These are phyloP conservation scores for Drosophila formosana DNA, from an alignment of 2,888 invertebrate genomes.

Conservation along the genomic window DNA sequence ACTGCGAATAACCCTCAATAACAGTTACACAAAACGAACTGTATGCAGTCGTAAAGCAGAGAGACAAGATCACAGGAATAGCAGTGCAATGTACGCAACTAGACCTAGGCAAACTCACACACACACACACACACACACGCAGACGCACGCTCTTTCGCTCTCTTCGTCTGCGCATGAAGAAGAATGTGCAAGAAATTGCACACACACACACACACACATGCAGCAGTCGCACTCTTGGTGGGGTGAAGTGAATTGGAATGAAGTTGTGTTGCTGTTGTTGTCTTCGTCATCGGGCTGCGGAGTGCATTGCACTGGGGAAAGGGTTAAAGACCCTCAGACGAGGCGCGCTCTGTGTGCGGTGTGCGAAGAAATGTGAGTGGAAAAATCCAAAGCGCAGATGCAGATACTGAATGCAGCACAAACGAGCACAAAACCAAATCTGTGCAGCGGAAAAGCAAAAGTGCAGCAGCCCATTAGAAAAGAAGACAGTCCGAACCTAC, in stretches of 20 bases:
- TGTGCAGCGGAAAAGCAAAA: slow-evolving; percentile 78
- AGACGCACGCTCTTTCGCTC: background rate
- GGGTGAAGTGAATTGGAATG: slow-evolving; percentile 52
- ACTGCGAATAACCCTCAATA: slow-evolving; percentile 79
- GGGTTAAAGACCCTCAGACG: slow-evolving; percentile 83
- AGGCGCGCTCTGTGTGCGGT: slow-evolving; percentile 40
- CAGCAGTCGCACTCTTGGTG: slow-evolving; percentile 27
- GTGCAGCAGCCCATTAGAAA: slow-evolving; percentile 69
- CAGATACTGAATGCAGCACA: slow-evolving; percentile 26
- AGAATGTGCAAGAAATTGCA: slow-evolving; percentile 77
- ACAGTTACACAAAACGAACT: slow-evolving; percentile 82
- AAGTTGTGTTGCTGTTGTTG: slow-evolving; percentile 41
- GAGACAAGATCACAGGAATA: slow-evolving; percentile 27
- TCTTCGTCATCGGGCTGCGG: slow-evolving; percentile 46
- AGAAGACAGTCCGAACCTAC: slow-evolving; percentile 70
- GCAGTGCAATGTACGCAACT: slow-evolving; percentile 50
- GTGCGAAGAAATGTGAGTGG: slow-evolving; percentile 74
- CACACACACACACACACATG: slow-evolving; percentile 12
- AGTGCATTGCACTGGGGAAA: slow-evolving; percentile 82
- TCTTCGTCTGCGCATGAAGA: slow-evolving; percentile 42
- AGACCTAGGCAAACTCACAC: slow-evolving; percentile 52
- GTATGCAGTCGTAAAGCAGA: slow-evolving; percentile 65
- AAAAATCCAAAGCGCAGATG: slow-evolving; percentile 65
- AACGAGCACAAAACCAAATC: slow-evolving; percentile 39
- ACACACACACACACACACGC: slow-evolving; percentile 2